Evolutionary conservation across 2,888 invertebrate species (phyloP), one percentile per base, ranked within the genome.

Genomic region (Apeira syringaria): DNA sequence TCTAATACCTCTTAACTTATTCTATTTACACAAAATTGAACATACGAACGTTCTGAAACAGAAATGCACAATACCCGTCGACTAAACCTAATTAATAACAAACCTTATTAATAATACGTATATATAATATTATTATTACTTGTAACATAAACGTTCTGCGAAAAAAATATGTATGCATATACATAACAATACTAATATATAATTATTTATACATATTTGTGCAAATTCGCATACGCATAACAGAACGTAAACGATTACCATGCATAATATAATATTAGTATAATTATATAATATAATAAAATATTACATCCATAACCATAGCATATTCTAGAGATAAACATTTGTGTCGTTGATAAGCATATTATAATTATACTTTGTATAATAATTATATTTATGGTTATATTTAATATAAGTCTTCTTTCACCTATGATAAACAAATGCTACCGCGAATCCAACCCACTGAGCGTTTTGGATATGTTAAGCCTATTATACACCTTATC

Each of bases 21-120:
- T 17, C 57, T 74, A 78, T 83, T 78, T 80, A 57, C 83, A 86
- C 87, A 87, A 87, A 84, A 87, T 82, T 84, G 84, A 85, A 88
- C 86, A 81, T 69, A 73, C 68, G 71, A 72, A 78, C 68, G 60
- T 60, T 61, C 51, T 55, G 59, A 67, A 62, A 63, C 40, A 71
- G 73, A 82, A 87, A 87, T 86, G 85, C 87, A 85, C 82, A 80
- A 76, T 82, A 87, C 89, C 89, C 89, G 88, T 89, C 89, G 85
- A 87, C 86, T 89, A 80, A 58, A 50, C 52, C 59, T 63, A 68
- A 43, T 50, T 59, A 61, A 61, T 45, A 45, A 47, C 46, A 53
- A 50, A 38, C 43, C 47, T 38, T 46, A 45, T 27, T 24, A 43
- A 29, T 35, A 52, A 42, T 53, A 48, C 2, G 1, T 20, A 49